phyloP scores from a whole-genome alignment of 2,113 vertebrate species.

The Pseudopodoces humilis region DNA sequence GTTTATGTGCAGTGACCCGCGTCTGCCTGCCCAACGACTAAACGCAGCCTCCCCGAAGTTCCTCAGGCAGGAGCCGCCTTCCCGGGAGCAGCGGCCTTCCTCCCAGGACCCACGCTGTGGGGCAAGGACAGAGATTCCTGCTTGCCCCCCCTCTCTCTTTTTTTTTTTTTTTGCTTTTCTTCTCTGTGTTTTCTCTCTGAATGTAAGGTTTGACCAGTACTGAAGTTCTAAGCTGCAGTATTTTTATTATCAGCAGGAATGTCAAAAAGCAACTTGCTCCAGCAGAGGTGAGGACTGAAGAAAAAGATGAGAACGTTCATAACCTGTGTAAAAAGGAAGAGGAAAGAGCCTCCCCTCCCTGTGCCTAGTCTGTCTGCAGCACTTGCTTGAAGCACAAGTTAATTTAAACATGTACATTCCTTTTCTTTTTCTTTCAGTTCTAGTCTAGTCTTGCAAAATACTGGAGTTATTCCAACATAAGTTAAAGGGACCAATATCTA shows the following conservation, averaged over 20 bases:
- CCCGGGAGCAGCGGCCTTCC: neutral
- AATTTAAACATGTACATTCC: neutral
- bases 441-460: neutral
- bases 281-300: neutral
- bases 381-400: neutral
- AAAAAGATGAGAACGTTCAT: rapidly evolving
- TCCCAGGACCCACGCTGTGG: rapidly evolving
- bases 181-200: neutral
- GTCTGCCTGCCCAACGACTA: neutral
- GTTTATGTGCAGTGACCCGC: neutral
- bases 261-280: neutral
- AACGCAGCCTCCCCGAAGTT: neutral
- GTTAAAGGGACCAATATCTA: neutral
- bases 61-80: rapidly evolving
- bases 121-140: neutral
- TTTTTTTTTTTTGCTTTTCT: neutral
- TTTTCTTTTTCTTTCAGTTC: neutral
- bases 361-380: neutral
- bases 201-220: neutral
- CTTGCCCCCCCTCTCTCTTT: neutral
- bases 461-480: neutral
- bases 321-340: neutral
- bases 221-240: neutral
- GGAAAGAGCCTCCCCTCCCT: neutral
- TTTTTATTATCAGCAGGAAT: neutral